A percentile compares a stretch with the other conserved stretches of the same genome.
phyloP scores from a whole-genome alignment of 92 coral and sea anemone species.

The Porites lobata region DNA sequence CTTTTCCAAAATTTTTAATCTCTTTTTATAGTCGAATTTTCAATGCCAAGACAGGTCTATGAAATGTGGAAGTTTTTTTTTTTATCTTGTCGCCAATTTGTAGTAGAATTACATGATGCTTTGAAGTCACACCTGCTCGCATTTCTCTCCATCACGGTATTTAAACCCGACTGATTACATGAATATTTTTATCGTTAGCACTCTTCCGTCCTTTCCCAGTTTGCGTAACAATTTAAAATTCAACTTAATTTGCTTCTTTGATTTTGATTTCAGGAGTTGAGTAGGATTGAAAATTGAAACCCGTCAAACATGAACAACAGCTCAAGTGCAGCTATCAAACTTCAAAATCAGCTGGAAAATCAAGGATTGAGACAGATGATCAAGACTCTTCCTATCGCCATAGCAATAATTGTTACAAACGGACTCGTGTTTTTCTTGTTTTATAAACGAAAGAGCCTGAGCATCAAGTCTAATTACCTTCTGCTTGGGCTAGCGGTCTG shows the following conservation, averaged over 20 bases:
- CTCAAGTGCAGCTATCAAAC: neutral
- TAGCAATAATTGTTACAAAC: slow-evolving; percentile 13
- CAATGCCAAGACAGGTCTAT: too few relatives aligned
- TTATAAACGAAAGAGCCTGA: slow-evolving; percentile 10
- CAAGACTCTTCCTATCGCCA: slow-evolving; percentile 30
- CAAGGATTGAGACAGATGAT: neutral
- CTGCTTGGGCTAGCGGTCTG: slow-evolving; percentile 49
- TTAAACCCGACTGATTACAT: too few relatives aligned
- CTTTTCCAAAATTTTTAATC: too few relatives aligned
- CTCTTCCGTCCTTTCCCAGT: too few relatives aligned
- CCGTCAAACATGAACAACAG: slow-evolving; percentile 20
- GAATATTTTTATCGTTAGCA: too few relatives aligned
- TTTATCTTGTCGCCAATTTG: too few relatives aligned
- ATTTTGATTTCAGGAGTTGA: neutral
- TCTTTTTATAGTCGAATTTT: too few relatives aligned
- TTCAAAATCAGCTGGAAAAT: neutral
- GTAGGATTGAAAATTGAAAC: neutral
- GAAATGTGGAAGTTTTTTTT: too few relatives aligned
- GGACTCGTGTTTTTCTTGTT: slow-evolving; percentile 39
- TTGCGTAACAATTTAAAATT: too few relatives aligned
- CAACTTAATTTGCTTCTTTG: neutral
- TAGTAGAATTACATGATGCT: too few relatives aligned
- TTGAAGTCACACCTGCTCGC: too few relatives aligned
- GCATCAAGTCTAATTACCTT: slow-evolving; percentile 25
- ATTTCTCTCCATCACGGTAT: too few relatives aligned